A percentile compares a stretch with the other conserved stretches of the same genome.
Conservation (phyloP, 2,888 invertebrate species). For the Tipula confusa region DNA sequence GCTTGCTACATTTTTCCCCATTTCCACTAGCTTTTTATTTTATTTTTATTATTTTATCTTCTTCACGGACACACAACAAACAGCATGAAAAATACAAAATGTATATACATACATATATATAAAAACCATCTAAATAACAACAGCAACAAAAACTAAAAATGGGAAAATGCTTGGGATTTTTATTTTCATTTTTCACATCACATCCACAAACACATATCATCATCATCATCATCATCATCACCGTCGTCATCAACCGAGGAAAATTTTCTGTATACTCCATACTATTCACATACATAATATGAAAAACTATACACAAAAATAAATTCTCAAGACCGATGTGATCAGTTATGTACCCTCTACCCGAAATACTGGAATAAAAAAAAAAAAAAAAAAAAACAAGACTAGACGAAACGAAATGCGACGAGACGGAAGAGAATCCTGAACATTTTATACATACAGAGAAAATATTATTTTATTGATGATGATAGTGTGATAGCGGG, state of each 20-base stretch:
- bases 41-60: background rate
- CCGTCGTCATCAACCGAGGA: background rate
- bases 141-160: background rate
- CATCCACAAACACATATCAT: slow-evolving; percentile 20
- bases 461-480: slow-evolving; percentile 12
- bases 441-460: slow-evolving; percentile 3
- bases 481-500: slow-evolving; percentile 15
- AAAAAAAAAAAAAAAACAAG: background rate
- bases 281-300: background rate
- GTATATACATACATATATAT: background rate
- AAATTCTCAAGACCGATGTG: slow-evolving; percentile 20
- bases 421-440: slow-evolving; percentile 25
- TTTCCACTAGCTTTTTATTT: background rate
- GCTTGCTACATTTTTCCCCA: background rate
- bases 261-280: background rate
- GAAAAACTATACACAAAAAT: slow-evolving; percentile 12
- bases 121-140: slow-evolving; percentile 20
- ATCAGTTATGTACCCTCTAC: background rate
- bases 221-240: background rate
- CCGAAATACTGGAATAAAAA: background rate
- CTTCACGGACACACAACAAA: slow-evolving; percentile 25
- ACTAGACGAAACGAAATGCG: slow-evolving; percentile 20
- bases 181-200: slow-evolving; percentile 3
- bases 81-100: background rate
- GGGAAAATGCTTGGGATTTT: background rate